Evolutionary conservation across 2,797 vertebrate genomes (phyloP), one percentile per base, ranked within the genome.

Genomic region (Coregonus sp.): DNA sequence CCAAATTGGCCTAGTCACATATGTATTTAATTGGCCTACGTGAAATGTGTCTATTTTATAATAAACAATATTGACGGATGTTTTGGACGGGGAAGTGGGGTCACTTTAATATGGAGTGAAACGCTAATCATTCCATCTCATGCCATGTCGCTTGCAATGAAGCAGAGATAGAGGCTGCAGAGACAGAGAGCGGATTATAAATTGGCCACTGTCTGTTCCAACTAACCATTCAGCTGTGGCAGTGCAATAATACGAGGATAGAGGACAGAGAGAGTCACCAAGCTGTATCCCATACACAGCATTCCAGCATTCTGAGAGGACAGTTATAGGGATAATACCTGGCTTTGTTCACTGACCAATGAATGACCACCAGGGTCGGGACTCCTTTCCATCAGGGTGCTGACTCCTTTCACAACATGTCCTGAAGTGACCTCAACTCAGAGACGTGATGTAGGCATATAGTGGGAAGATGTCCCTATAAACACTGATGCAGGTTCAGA

Each of bases 181-280:
- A 76, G 47, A 89, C 87, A 69, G 20, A 82, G 81, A 86, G 61
- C 82, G 87, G 86, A 89, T 91, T 90, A 89, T 84, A 81, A 83
- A 87, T 81, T 89, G 86, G 82, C 85, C 84, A 71, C 56, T 20
- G 6, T 61, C n/a, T 70, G 79, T 81, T 15, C 81, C 81, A 80
- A 78, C 80, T 56, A 56, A 18, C 7, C 59, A 63, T 63, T 25
- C 59, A 12, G n/a, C 9, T 63, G 20, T 40, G 16, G 86, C 85
- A 29, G 72, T 75, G 85, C 89, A 86, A 89, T 84, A 87, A 84
- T 84, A 87, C 84, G 87, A 89, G 87, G 85, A 90, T 89, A 81
- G 50, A 54, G n/a, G 86, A 89, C 76, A 76, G 71, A 6, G 59
- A 75, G 72, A 6, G 59, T 63, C 59, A 63, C 59, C 20, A 63